These are phyloP conservation scores for Onthophagus sagittarius DNA, from an alignment of 2,888 invertebrate species.

Conservation along the genomic window DNA sequence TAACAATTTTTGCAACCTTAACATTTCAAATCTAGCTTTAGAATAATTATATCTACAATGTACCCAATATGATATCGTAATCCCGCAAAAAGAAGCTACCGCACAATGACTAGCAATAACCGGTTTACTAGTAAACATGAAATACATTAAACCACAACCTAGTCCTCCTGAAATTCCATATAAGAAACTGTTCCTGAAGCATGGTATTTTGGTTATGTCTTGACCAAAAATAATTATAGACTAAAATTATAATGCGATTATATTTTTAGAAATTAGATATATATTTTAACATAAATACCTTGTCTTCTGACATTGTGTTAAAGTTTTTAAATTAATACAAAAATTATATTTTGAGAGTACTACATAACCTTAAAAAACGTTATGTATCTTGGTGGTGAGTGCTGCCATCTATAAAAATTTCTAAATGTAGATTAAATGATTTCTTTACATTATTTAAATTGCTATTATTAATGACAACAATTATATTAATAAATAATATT, in stretches of 20 bases:
- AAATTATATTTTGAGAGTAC: background rate
- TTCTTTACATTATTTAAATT: too few relatives aligned
- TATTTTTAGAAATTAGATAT: background rate
- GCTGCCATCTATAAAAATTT: background rate
- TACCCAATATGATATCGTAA: conserved; percentile 67
- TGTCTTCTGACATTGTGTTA: background rate
- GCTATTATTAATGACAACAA: too few relatives aligned
- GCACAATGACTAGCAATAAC: conserved; percentile 61
- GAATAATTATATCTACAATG: conserved; percentile 69
- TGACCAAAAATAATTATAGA: conserved; percentile 63
- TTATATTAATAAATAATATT: too few relatives aligned
- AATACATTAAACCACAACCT: conserved; percentile 62
- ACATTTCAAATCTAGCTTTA: conserved; percentile 60
- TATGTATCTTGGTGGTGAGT: background rate
- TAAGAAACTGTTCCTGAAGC: conserved; percentile 73
- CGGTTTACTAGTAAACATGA: conserved; percentile 70
- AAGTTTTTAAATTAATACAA: background rate
- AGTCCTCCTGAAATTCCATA: conserved; percentile 71
- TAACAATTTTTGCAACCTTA: conserved; percentile 59
- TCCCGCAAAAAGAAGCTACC: conserved; percentile 60
- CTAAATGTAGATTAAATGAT: too few relatives aligned
- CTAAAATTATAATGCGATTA: conserved; percentile 44
- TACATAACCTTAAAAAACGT: background rate
- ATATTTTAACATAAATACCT: background rate
- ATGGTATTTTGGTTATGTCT: conserved; percentile 72